A percentile compares a stretch with the other conserved stretches of the same genome.
Evolutionary conservation across 2,888 invertebrate species (phyloP).

Genomic region (Lasioglossum marginatum): DNA sequence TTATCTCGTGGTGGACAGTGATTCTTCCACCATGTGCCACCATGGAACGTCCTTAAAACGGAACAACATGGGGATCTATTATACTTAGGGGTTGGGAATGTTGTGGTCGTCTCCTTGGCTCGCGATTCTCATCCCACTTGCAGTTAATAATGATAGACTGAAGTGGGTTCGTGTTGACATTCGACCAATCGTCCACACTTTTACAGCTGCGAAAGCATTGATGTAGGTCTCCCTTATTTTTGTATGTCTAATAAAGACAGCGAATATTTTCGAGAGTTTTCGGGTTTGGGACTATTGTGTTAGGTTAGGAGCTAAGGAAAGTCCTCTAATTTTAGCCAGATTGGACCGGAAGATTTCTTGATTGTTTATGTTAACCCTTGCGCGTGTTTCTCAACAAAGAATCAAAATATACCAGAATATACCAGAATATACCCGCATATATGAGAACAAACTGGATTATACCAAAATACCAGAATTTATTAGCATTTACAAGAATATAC

Average conservation of each 20-base stretch:
- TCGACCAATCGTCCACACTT: background rate
- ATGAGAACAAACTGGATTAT: too few relatives aligned
- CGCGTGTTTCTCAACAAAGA: too few relatives aligned
- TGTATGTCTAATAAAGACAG: background rate
- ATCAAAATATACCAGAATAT: too few relatives aligned
- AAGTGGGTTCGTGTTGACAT: background rate
- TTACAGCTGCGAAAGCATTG: background rate
- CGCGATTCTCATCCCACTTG: background rate
- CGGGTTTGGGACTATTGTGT: background rate
- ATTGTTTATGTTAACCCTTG: background rate
- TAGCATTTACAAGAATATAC: too few relatives aligned
- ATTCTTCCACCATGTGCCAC: constrained; percentile 36
- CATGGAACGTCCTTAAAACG: constrained; percentile 18
- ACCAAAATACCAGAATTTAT: too few relatives aligned
- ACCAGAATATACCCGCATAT: too few relatives aligned
- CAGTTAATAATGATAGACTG: background rate
- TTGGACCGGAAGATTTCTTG: background rate
- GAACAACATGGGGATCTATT: constrained; percentile 15
- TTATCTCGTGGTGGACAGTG: constrained; percentile 42
- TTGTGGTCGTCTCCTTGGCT: background rate
- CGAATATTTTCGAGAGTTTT: background rate
- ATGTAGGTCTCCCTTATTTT: background rate
- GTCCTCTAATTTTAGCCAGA: background rate
- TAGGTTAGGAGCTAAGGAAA: background rate
- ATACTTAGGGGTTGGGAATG: background rate